phyloP scores from a whole-genome alignment of 2,797 vertebrate species.

The Amazona finschi region DNA sequence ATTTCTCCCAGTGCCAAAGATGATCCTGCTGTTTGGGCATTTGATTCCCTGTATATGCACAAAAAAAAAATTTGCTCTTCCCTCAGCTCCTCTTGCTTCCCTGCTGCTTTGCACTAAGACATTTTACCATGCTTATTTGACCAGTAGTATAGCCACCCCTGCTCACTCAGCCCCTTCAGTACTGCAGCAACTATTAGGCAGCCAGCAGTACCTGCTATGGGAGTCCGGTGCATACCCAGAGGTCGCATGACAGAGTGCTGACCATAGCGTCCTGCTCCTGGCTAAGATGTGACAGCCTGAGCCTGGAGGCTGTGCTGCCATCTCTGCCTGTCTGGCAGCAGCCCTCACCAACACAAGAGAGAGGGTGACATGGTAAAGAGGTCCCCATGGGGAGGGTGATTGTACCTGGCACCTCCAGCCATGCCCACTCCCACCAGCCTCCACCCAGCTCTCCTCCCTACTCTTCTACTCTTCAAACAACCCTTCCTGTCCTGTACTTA shows the following conservation, averaged over 20 bases:
- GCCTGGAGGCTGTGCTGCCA: rapidly evolving
- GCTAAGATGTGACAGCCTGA: not conserved
- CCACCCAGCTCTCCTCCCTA: not conserved
- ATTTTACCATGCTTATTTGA: rapidly evolving
- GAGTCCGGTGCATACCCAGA: rapidly evolving
- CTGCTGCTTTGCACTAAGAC: too few species aligned
- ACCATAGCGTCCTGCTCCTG: not conserved
- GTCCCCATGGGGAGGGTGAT: rapidly evolving
- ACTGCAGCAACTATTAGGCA: rapidly evolving
- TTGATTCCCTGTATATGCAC: not conserved
- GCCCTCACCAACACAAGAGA: not conserved
- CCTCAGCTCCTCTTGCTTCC: not conserved
- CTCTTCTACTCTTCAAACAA: not conserved
- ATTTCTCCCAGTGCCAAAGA: not conserved
- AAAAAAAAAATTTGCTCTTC: not conserved
- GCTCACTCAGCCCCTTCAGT: not conserved
- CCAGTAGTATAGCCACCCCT: not conserved
- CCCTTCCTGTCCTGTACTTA: not conserved
- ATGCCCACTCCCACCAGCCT: not conserved
- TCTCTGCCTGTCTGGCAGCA: not conserved
- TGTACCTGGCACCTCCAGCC: rapidly evolving
- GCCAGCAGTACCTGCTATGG: not conserved
- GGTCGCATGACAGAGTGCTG: rapidly evolving
- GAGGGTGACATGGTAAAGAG: rapidly evolving
- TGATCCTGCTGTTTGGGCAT: rapidly evolving